Evolutionary conservation across 2,797 vertebrate species (phyloP), one percentile per base, ranked within the genome.

Genomic region (Halcyon chelicuti): DNA sequence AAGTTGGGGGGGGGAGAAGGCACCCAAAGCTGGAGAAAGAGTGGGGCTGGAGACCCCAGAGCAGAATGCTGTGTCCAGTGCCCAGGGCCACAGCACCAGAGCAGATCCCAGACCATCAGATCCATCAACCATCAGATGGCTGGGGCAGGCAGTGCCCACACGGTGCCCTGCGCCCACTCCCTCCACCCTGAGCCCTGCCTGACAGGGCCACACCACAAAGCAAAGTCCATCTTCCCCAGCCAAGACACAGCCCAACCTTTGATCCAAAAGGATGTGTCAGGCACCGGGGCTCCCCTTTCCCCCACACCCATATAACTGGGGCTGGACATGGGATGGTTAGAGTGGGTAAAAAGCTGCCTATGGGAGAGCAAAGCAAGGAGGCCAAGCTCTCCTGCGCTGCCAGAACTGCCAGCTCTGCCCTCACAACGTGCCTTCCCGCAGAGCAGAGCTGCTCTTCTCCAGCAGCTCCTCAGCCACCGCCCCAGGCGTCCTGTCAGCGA

Each of bases 191-290:
- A 54, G 47, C 8, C 66, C 66, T 29, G n/a, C 6, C 12, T 18
- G 15, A 25, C 1, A 29, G n/a, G 79, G 84, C 35, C 20, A 11
- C 63, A 5, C 33, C 16, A 8, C 58, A 54, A 88, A 86, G 22
- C 94, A 86, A 96, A 97, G 95, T 96, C 70, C 88, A 74, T 42
- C 81, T 87, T 78, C 54, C 6, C 44, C 72, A 44, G 57, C 54
- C 1, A 37, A 72, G 86, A 57, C 5, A 2, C 72, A 54, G 86
- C 62, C 83, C 88, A 82, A 92, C 88, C 90, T 91, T 88, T 58
- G 82, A 35, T 33, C 89, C 62, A 17, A 42, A 21, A 23, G 75
- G 87, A 88, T 74, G 67, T 0, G 21, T 4, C 10, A 49, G 21
- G 40, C 35, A 42, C 23, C 6, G 10, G 29, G 14, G 49, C 40